Evolutionary conservation across 1,140 invertebrate genomes (phyloP), one percentile per base, ranked within the genome.

Genomic region (Lepidurus packardi): DNA sequence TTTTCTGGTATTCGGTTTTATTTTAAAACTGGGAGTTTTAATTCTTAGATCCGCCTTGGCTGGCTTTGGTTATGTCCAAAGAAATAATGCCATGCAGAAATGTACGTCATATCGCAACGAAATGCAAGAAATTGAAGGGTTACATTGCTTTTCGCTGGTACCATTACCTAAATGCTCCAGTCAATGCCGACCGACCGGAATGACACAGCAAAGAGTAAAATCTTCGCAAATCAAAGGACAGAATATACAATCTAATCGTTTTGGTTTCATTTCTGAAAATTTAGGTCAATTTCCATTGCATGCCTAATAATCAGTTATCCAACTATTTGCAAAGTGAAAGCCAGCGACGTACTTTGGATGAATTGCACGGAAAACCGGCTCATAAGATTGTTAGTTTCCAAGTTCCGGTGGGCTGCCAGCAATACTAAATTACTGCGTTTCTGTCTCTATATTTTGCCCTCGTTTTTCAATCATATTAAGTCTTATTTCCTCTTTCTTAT

Each of bases 271-370:
- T 7, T 41, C 1, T 24, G 21, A 5, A 6, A 41, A 34, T 7
- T 43, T 47, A 78, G 78, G 21, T 78, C 7, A 74, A 74, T 1
- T 78, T 78, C 78, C 78, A 78, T 73, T 78, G 78, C 44, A 24
- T 78, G 10, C 73, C 78, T n/a, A 78, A 53, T 44, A 78, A 74
- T 43, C 11, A 47, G 5, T 34, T 78, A 21, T 73, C 78, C 21
- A 43, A 78, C 21, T 43, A 78, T 34, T 42, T 78, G 78, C 44
- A 43, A 34, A 43, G 75, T 25, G 78, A 78, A 45, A 6, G 16
- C 7, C 24, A 25, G 16, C 73, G 73, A 4, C 78, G 78, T 34
- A 73, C 73, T 45, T 47, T 78, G 11, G 73, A 78, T 45, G 78
- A 78, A 41, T 44, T 78, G 78, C 25, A 45, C 10, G 73, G 73